phyloP scores from a whole-genome alignment of 2,113 vertebrate species.

The Nymphicus hollandicus region DNA sequence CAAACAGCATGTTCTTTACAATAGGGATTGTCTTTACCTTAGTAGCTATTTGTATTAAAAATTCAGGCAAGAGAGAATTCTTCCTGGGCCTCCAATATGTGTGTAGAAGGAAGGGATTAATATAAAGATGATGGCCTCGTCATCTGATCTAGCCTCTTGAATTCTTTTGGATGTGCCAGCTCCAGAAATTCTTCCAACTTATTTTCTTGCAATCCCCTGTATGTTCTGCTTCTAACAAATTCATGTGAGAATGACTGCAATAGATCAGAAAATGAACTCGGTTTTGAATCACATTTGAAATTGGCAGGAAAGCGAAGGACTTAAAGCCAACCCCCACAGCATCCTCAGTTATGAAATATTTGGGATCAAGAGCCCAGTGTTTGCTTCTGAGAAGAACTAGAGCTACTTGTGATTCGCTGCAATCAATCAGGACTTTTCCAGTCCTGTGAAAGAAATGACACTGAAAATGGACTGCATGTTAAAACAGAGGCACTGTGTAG shows the following conservation, averaged over 20 bases:
- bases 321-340: constrained; percentile 6
- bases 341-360: neutral
- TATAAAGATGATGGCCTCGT: neutral
- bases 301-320: neutral
- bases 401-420: neutral
- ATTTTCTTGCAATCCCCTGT: neutral
- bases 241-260: constrained; percentile 1
- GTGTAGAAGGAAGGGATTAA: neutral
- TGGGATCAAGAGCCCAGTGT: neutral
- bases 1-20: neutral
- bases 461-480: neutral
- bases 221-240: neutral
- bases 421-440: neutral
- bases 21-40: neutral
- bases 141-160: constrained; percentile 34
- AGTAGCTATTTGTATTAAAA: neutral
- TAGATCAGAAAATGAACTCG: constrained; percentile 14
- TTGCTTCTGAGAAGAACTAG: neutral
- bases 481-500: neutral
- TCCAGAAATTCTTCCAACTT: neutral
- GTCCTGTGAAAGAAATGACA: neutral
- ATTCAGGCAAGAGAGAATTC: neutral
- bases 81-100: neutral
- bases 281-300: constrained; percentile 17
- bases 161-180: neutral